Conservation (phyloP, 1,140 invertebrate genomes). For the Battus philenor region DNA sequence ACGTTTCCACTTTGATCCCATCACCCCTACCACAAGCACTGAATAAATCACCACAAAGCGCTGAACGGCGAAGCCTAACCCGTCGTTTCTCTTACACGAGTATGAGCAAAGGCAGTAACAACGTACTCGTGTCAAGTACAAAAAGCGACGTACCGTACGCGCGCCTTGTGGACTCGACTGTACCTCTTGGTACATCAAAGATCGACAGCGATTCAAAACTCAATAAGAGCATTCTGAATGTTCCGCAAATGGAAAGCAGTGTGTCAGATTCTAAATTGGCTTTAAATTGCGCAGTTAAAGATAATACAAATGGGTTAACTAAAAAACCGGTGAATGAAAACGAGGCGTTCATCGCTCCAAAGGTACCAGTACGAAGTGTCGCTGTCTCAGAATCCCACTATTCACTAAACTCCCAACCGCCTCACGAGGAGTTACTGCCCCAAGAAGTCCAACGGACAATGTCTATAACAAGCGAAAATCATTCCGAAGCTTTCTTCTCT, state of each 20-base stretch:
- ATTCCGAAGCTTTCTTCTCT: conserved; percentile 93
- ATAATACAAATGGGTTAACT: conserved; percentile 31
- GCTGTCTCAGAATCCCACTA: conserved; percentile 79
- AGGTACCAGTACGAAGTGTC: conserved; percentile 63
- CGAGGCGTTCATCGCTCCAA: conserved; percentile 46
- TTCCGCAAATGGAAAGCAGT: conserved; percentile 81
- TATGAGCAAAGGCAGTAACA: conserved; percentile 67
- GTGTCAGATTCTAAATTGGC: conserved; percentile 89
- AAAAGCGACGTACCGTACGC: conserved; percentile 87
- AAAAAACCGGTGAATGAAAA: conserved; percentile 49
- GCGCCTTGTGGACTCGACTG: conserved; percentile 80
- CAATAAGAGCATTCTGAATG: conserved; percentile 76
- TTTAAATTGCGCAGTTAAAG: conserved; percentile 62
- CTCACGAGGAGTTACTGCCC: conserved; percentile 71
- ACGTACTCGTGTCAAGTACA: conserved; percentile 55
- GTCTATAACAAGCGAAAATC: conserved; percentile 91
- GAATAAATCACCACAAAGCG: conserved; percentile 57
- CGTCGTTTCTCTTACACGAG: conserved; percentile 81
- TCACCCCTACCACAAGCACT: conserved; percentile 61
- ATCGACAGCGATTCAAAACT: conserved; percentile 88
- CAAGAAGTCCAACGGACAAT: conserved; percentile 86
- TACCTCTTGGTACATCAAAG: conserved; percentile 75
- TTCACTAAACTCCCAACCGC: conserved; percentile 76
- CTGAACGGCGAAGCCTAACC: conserved; percentile 74
- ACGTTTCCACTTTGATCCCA: conserved; percentile 58